Percentiles rank a stretch among this genome's conserved stretches.
Evolutionary conservation across 2,797 vertebrate species (phyloP).

Genomic region (Telmatherina bonti): DNA sequence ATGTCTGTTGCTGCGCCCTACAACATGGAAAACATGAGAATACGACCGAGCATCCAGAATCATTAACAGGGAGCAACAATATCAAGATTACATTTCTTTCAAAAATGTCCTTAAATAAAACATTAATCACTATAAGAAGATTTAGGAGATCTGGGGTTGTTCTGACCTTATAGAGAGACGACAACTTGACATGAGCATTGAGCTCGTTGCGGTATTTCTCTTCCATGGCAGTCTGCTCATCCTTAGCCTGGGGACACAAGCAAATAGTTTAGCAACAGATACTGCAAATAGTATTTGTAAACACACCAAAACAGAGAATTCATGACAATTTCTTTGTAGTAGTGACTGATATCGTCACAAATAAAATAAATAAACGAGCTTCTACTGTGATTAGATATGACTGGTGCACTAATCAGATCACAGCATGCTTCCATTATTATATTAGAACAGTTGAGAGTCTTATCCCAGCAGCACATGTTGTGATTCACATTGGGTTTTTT

Average conservation of each 20-base stretch:
- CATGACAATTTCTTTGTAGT: too few relatives aligned
- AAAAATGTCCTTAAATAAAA: not conserved
- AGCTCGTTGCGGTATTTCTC: conserved; percentile 95
- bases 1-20: conserved; percentile 91
- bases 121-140: not conserved
- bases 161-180: conserved; percentile 94
- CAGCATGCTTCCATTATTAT: not conserved
- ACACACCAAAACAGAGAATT: not conserved
- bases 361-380: not conserved
- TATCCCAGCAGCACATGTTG: not conserved
- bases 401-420: not conserved
- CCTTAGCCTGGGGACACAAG: conserved; percentile 86
- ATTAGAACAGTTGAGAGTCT: not conserved
- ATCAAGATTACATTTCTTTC: not conserved
- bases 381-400: not conserved
- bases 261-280: not conserved
- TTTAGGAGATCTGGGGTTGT: not conserved
- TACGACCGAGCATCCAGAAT: not conserved
- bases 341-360: too few relatives aligned
- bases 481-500: too few relatives aligned
- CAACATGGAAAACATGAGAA: conserved; percentile 22
- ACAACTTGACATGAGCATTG: conserved; percentile 92
- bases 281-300: not conserved
- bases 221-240: conserved; percentile 91
- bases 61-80: not conserved